Evolutionary conservation across 1,140 invertebrate genomes (phyloP), one percentile per base, ranked within the genome.

Genomic region (Euwallacea similis): DNA sequence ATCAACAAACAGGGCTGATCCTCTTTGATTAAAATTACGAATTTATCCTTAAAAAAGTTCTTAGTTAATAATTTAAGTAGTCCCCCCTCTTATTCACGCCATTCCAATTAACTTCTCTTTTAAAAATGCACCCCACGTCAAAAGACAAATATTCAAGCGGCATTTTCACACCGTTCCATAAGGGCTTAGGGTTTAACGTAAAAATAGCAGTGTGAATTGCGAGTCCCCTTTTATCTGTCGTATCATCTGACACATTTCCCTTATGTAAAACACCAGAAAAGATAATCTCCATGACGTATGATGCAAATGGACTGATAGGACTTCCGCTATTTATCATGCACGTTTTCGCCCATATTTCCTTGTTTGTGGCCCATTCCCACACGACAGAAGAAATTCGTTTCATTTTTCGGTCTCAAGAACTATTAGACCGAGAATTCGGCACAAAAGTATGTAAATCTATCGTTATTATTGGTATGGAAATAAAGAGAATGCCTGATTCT

Each of bases 301-400:
- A 67, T 59, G 42, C 55, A 67, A 58, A 67, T 67, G 66, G 54
- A 59, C 66, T 60, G 66, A 67, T 67, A 67, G 54, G 66, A 67
- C 42, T 15, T 21, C 41, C 41, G 66, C 46, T 67, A 67, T 67
- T 67, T 67, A 67, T 58, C 55, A 67, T 55, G 6, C 33, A 56
- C 50, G 33, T 47, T 67, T 56, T 66, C 64, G 15, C 50, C 42
- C 10, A 11, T 13, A 46, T 63, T 46, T 63, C 2, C 61, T 46
- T 47, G 13, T 58, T 15, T 58, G 10, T 58, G 21, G 10, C 21
- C 16, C 16, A 13, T 10, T 58, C 16, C 55, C 2, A 10, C 21
- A 58, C 10, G 10, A 11, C 10, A 58, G 7, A 58, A 9, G 21
- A 10, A 16, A 58, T 58, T 58, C 13, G 13, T 50, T 33, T 33